phyloP scores from a whole-genome alignment of 2,113 vertebrate genomes.

The Cacatua alba region DNA sequence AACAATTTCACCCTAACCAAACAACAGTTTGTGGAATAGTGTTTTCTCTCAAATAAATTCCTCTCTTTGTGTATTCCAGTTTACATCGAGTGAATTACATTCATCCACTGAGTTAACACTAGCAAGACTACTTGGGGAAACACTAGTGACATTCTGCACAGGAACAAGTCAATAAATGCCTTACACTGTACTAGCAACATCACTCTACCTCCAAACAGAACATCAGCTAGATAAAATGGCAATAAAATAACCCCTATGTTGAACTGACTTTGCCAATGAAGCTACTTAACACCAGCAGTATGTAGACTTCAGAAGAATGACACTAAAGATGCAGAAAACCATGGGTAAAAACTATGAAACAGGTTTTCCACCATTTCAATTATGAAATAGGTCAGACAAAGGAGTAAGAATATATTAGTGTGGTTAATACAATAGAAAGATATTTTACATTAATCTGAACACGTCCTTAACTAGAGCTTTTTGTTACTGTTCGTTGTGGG shows the following conservation, averaged over 20 bases:
- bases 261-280: background rate
- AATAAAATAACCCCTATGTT: accelerated
- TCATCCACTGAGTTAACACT: background rate
- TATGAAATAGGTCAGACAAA: background rate
- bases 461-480: too few relatives aligned
- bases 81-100: background rate
- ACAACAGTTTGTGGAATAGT: background rate
- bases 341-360: accelerated
- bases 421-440: background rate
- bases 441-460: background rate
- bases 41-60: background rate
- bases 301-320: background rate
- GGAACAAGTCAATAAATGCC: background rate
- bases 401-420: background rate
- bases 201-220: background rate
- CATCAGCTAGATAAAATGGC: accelerated
- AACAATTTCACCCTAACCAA: background rate
- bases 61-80: background rate
- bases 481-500: accelerated
- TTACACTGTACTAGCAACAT: accelerated
- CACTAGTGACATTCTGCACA: accelerated
- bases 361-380: background rate
- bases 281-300: background rate
- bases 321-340: background rate
- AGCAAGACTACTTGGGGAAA: background rate